These are phyloP conservation scores for Oxyruncus cristatus DNA, from an alignment of 2,113 vertebrate species.

Conservation along the genomic window DNA sequence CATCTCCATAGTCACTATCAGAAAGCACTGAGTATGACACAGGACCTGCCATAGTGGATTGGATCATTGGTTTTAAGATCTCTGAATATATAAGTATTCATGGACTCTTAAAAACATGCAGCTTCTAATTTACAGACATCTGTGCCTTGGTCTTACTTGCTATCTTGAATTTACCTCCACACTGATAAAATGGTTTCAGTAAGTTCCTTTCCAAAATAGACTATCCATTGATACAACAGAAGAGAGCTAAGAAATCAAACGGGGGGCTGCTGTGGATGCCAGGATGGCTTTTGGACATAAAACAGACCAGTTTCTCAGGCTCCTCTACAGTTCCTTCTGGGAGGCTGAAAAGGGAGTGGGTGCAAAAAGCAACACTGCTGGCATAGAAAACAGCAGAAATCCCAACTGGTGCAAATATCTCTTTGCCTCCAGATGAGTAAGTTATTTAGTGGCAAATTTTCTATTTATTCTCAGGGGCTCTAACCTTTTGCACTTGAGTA, in stretches of 20 bases:
- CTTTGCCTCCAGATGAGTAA: background rate
- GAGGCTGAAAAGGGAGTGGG: background rate
- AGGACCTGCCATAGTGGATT: background rate
- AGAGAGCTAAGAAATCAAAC: background rate
- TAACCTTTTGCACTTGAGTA: background rate
- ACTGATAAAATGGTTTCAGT: background rate
- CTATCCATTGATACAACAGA: background rate
- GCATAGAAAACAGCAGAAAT: background rate
- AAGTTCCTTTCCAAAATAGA: background rate
- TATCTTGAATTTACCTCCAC: background rate
- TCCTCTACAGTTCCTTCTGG: background rate
- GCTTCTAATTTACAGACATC: background rate
- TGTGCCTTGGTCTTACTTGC: background rate
- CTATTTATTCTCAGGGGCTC: background rate
- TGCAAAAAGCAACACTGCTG: background rate
- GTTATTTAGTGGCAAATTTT: background rate
- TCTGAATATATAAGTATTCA: background rate
- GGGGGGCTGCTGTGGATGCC: background rate
- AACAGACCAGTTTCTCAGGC: background rate
- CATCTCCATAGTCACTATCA: background rate
- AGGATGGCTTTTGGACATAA: background rate
- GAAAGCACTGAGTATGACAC: background rate
- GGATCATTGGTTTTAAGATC: background rate
- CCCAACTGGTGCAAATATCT: background rate
- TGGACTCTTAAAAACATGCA: background rate